phyloP scores from a whole-genome alignment of 2,797 vertebrate genomes.

The Pantherophis vulpinus region DNA sequence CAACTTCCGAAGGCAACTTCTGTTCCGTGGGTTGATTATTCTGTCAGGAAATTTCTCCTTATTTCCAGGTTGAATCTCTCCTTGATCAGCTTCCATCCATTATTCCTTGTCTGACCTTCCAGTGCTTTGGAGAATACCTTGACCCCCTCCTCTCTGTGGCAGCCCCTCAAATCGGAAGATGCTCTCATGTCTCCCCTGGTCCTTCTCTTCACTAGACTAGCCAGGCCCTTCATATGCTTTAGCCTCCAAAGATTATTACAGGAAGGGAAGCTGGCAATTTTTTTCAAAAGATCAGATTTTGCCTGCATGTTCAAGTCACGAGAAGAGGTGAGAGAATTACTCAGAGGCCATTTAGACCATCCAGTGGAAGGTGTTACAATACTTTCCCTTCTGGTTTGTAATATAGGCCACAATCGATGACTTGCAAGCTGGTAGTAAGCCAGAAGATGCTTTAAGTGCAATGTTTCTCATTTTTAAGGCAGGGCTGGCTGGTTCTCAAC shows the following conservation, averaged over 20 bases:
- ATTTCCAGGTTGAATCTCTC: too few relatives aligned
- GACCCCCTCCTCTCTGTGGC: too few relatives aligned
- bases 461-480: background rate
- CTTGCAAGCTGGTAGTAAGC: background rate
- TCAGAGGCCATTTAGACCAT: background rate
- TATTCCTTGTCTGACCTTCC: fast-evolving
- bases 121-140: too few relatives aligned
- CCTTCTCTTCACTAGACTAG: too few relatives aligned
- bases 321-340: background rate
- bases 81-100: too few relatives aligned
- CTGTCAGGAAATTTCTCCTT: too few relatives aligned
- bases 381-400: background rate
- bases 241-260: background rate
- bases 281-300: background rate
- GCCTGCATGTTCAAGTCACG: background rate
- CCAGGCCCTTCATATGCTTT: too few relatives aligned
- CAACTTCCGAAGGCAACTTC: too few relatives aligned
- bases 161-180: too few relatives aligned
- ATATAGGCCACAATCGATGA: background rate
- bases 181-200: too few relatives aligned
- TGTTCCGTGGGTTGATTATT: too few relatives aligned
- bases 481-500: too few relatives aligned
- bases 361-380: background rate
- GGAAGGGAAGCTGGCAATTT: background rate
- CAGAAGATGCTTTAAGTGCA: background rate